Evolutionary conservation across 2,797 vertebrate genomes (phyloP), one percentile per base, ranked within the genome.

Genomic region (Gallinago solitaria): DNA sequence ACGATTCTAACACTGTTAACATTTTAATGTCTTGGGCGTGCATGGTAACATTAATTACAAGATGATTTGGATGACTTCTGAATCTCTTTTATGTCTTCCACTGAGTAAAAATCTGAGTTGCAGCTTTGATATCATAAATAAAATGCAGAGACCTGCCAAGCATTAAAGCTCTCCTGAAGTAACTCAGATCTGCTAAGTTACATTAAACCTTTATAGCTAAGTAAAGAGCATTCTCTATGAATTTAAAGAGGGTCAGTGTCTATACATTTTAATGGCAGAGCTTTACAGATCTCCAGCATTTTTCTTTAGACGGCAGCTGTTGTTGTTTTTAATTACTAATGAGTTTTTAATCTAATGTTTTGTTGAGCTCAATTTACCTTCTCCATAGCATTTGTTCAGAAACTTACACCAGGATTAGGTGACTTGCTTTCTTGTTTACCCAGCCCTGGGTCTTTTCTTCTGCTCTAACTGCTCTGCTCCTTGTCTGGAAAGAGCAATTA

Each of bases 1-100:
- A 99, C 98, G 98, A 98, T 98, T 99, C 99, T 98, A 99, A 99
- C 99, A 99, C 99, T 99, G 99, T 99, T 99, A 99, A 99, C 99
- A 99, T 99, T 99, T 98, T 99, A 99, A 99, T 99, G 99, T 99
- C 98, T 99, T 99, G 99, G 99, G 98, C 98, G 99, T 99, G 99
- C 98, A 81, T 96, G 98, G 98, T 98, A 99, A 99, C 99, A 99
- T 99, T 99, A 99, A 99, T 99, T 99, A 99, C 99, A 98, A 98
- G 98, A 99, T 98, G 99, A 98, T 99, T 99, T 99, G 98, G 98
- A 98, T 98, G 98, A 98, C 98, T 98, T 98, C 98, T 98, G 98
- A 99, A 99, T 99, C 99, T 98, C 98, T 98, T 99, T 99, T 98
- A 99, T 99, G 98, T 99, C 99, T 99, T 98, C 98, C 95, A 98